Base-by-base conservation (phyloP, 2,113 vertebrate species). In the Zosterops pallidus region DNA sequence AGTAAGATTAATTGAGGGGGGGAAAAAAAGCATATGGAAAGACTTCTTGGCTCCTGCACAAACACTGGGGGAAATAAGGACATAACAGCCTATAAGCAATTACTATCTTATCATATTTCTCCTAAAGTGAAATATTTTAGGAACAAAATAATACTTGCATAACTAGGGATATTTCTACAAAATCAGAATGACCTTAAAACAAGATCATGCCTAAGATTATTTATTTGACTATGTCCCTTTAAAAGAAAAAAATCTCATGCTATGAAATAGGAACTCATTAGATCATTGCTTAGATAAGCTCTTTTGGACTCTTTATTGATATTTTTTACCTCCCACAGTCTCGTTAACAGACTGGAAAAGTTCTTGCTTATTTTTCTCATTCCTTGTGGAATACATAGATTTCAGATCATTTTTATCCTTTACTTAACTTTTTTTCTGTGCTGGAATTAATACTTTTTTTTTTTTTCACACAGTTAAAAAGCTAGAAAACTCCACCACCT, bases 211-310 rank as follows among this genome's bases (percentile, higher is more conserved):
- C 50, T 52, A n/a, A 47, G 68, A 26, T 26, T 64, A 78, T 69
- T 87, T 89, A 37, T 82, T 70, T 80, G 31, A 80, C 42, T 50
- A 9, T 78, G 14, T n/a, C 31, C 24, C 41, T 90, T 94, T 94
- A 87, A 95, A 87, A 89, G 42, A 89, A 94, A 92, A 92, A 92
- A 79, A 74, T 35, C 11, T 77, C 42, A 77, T 53, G 19, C 18
- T 74, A 6, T 80, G 87, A 93, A 93, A 88, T 26, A 88, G 65
- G 8, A 95, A 10, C 23, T 92, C 62, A 77, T 95, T 89, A 93
- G 49, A 79, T 72, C 76, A 92, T 83, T 95, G 89, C 77, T 95
- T 91, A 93, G 28, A 87, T 93, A 90, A 95, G 94, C 91, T 90
- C 60, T 86, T 96, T 89, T 69, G 6, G n/a, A 90, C 18, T 75